phyloP scores from a whole-genome alignment of 2,888 invertebrate species.

The Theretra japonica region DNA sequence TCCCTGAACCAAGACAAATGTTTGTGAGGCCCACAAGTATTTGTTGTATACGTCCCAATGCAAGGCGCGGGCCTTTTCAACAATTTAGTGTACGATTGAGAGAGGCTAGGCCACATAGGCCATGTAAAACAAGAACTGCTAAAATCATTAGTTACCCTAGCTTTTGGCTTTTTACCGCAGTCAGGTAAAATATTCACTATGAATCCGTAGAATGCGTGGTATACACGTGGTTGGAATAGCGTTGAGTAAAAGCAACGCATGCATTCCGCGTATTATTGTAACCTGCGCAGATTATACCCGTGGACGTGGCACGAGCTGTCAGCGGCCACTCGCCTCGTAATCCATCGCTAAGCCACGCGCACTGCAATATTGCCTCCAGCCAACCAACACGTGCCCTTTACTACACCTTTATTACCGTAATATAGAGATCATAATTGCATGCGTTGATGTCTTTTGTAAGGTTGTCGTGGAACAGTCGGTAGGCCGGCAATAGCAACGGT shows the following conservation, averaged over 20 bases:
- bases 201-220: no score
- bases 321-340: conserved; percentile 18
- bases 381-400: background rate
- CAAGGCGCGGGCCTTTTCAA: no score
- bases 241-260: background rate
- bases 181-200: no score
- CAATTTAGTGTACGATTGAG: no score
- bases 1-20: no score
- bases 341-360: conserved; percentile 20
- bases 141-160: no score
- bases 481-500: conserved; percentile 18
- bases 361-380: conserved; percentile 9
- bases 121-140: no score
- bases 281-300: background rate
- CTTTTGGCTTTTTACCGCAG: no score
- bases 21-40: no score
- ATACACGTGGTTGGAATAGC: no score
- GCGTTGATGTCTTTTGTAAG: background rate
- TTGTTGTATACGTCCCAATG: no score
- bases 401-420: background rate
- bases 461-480: background rate
- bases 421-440: background rate
- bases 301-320: background rate
- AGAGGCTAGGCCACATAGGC: no score
- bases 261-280: conserved; percentile 1